These are phyloP conservation scores for Tricholauxania praeusta DNA, from an alignment of 2,888 invertebrate species.

Conservation along the genomic window DNA sequence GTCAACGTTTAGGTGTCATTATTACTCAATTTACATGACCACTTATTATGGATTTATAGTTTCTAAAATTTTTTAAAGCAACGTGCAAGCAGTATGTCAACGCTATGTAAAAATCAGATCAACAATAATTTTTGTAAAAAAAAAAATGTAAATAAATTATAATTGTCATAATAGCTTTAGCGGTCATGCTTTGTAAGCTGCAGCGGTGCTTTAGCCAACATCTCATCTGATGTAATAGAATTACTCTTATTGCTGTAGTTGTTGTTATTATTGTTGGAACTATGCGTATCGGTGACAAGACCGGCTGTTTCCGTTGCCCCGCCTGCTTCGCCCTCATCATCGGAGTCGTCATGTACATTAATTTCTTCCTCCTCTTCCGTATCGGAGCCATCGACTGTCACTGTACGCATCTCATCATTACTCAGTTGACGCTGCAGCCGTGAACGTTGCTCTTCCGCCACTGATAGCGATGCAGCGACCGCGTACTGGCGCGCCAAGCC, in stretches of 20 bases:
- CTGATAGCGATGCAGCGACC: conserved; percentile 63
- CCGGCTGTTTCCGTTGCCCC: conserved; percentile 36
- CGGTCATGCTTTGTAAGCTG: conserved; percentile 68
- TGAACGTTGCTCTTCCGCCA: conserved; percentile 62
- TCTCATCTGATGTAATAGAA: conserved; percentile 31
- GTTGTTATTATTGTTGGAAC: neutral
- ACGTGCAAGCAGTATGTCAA: no score
- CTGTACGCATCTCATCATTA: conserved; percentile 49
- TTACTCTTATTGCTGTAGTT: conserved; percentile 13
- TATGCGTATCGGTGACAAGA: neutral
- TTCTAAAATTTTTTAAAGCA: no score
- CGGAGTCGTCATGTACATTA: conserved; percentile 77
- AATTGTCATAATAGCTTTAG: conserved; percentile 39
- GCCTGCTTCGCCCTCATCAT: conserved; percentile 51
- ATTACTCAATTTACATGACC: no score
- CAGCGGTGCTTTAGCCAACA: conserved; percentile 54
- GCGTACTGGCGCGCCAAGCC: conserved; percentile 65
- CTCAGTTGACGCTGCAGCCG: conserved; percentile 43
- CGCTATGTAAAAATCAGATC: no score
- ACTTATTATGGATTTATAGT: no score
- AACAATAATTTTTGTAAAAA: no score
- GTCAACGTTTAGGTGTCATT: no score
- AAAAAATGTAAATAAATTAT: no score
- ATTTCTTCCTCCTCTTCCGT: conserved; percentile 81
- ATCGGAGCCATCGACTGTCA: conserved; percentile 63